phyloP scores from a whole-genome alignment of 2,888 invertebrate species.

The Pherbina coryleti region DNA sequence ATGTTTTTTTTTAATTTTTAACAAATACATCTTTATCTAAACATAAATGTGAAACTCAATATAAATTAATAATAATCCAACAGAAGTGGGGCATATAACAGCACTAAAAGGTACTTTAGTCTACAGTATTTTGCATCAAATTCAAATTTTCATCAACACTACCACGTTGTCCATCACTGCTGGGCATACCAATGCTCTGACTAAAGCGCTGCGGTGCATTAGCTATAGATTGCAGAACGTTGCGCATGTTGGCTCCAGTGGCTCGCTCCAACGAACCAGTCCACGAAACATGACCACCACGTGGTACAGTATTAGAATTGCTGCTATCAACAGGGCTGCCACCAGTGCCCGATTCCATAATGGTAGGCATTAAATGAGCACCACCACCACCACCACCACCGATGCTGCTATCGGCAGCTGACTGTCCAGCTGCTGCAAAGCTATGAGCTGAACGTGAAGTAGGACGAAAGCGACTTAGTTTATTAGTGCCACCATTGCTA shows the following conservation, averaged over 20 bases:
- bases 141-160: constrained; percentile 64
- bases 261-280: constrained; percentile 59
- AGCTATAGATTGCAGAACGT: constrained; percentile 61
- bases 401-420: constrained; percentile 44
- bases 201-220: constrained; percentile 59
- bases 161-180: constrained; percentile 25
- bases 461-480: constrained; percentile 67
- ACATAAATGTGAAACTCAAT: neutral
- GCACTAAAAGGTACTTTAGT: constrained; percentile 41
- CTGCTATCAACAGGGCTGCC: neutral
- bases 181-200: constrained; percentile 42
- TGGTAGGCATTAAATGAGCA: constrained; percentile 50
- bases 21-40: neutral
- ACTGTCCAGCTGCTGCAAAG: constrained; percentile 46
- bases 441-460: constrained; percentile 67
- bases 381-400: constrained; percentile 41
- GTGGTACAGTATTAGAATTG: constrained; percentile 34
- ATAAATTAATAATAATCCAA: no score
- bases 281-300: constrained; percentile 54
- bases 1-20: neutral
- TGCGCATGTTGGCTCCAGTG: constrained; percentile 59
- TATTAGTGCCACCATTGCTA: constrained; percentile 52
- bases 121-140: constrained; percentile 62
- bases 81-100: neutral
- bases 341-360: constrained; percentile 48